Conservation (phyloP, 2,797 vertebrate species). For the Oophaga sylvatica region DNA sequence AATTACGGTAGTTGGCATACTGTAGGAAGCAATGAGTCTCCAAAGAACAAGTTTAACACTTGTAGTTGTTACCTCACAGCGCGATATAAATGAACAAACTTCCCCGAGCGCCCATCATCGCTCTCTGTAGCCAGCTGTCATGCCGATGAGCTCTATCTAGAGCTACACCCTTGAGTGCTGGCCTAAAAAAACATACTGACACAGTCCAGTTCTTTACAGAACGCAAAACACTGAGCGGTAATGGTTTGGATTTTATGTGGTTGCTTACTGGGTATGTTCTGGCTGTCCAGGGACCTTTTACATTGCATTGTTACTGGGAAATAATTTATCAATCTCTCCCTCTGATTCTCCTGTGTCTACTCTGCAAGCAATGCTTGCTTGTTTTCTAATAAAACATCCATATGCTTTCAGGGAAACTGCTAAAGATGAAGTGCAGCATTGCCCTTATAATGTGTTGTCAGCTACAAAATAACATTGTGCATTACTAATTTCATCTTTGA, state of each 20-base stretch:
- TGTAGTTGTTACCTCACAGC: constrained; percentile 29
- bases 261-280: constrained; percentile 29
- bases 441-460: background rate
- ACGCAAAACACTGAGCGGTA: constrained; percentile 7
- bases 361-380: background rate
- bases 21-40: constrained; percentile 30
- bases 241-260: constrained; percentile 40
- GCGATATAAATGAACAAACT: constrained; percentile 43
- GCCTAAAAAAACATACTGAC: constrained; percentile 57
- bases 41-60: constrained; percentile 3
- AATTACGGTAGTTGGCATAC: constrained; percentile 34
- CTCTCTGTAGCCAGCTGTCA: constrained; percentile 50
- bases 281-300: constrained; percentile 23
- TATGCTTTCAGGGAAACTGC: background rate
- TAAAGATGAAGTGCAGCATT: background rate
- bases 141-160: constrained; percentile 43
- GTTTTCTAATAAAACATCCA: background rate
- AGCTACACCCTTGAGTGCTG: constrained; percentile 54
- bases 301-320: constrained; percentile 50
- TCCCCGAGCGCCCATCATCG: constrained; percentile 47
- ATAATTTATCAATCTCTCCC: constrained; percentile 37
- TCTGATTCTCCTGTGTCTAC: constrained; percentile 7
- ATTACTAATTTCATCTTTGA: background rate
- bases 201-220: constrained; percentile 57
- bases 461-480: constrained; percentile 3